Evolutionary conservation across 2,888 invertebrate genomes (phyloP).

Genomic region (Biston stratarius): DNA sequence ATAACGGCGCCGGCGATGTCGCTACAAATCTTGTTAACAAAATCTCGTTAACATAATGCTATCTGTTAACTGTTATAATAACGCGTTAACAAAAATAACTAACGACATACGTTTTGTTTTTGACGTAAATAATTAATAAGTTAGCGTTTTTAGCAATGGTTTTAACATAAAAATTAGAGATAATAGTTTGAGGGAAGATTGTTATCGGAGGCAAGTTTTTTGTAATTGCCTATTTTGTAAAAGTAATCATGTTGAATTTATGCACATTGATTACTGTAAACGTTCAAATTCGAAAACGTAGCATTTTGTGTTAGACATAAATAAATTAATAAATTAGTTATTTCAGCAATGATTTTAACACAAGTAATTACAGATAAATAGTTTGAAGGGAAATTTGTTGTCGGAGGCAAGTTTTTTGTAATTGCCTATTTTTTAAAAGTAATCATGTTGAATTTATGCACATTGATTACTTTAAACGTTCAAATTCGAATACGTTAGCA

Average conservation of each 20-base stretch:
- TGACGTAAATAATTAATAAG: conserved; percentile 28
- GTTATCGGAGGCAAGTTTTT: conserved; percentile 15
- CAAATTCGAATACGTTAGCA: no score
- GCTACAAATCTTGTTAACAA: conserved; percentile 18
- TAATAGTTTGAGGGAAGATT: conserved; percentile 9
- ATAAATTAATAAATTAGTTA: no score
- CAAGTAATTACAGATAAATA: no score
- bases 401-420: no score
- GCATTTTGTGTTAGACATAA: no score
- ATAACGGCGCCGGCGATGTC: conserved; percentile 20
- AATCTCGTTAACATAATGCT: conserved; percentile 25
- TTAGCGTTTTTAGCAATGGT: conserved; percentile 38
- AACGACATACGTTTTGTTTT: conserved; percentile 43
- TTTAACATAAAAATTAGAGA: conserved; percentile 23
- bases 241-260: conserved; percentile 20
- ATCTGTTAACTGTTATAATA: conserved; percentile 28
- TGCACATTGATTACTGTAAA: conserved; percentile 2
- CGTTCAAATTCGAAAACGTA: neutral
- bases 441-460: no score
- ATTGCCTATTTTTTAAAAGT: no score
- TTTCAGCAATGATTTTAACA: no score
- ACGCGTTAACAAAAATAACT: conserved; percentile 49
- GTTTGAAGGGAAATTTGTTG: no score
- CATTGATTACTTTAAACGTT: no score
- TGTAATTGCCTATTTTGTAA: conserved; percentile 6